Conservation (phyloP, 2,888 invertebrate genomes). For the Troides aeacus region DNA sequence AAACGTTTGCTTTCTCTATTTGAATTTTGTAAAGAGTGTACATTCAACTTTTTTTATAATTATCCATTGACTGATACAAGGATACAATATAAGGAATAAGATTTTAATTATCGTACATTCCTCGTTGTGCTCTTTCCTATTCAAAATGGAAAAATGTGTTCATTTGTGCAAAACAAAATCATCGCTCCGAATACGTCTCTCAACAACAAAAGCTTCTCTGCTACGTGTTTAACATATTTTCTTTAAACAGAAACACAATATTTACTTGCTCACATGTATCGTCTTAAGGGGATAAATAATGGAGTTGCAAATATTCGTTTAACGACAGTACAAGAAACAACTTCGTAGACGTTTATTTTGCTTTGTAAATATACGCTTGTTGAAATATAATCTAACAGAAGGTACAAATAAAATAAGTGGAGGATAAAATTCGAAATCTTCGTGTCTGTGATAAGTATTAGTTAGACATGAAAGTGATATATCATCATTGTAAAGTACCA, state of each 20-base stretch:
- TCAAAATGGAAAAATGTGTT: slow-evolving; percentile 69
- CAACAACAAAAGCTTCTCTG: slow-evolving; percentile 63
- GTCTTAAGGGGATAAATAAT: slow-evolving; percentile 67
- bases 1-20: slow-evolving; percentile 59
- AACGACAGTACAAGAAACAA: slow-evolving; percentile 47
- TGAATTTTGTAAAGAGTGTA: slow-evolving; percentile 55
- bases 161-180: slow-evolving; percentile 70
- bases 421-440: background rate
- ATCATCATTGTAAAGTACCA: slow-evolving; percentile 44
- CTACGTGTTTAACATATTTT: slow-evolving; percentile 70
- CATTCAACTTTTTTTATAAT: slow-evolving; percentile 39
- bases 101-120: slow-evolving; percentile 63
- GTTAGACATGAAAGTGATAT: slow-evolving; percentile 40
- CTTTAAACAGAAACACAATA: slow-evolving; percentile 61
- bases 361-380: slow-evolving; percentile 20
- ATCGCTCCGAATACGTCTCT: slow-evolving; percentile 67
- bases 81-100: slow-evolving; percentile 51
- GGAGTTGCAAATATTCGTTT: slow-evolving; percentile 59
- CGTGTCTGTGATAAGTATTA: slow-evolving; percentile 1
- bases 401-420: too few relatives aligned
- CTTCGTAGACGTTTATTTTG: slow-evolving; percentile 40
- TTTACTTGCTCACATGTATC: slow-evolving; percentile 61
- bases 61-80: slow-evolving; percentile 49
- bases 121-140: slow-evolving; percentile 52
- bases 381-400: background rate